Conservation (phyloP, 1,140 invertebrate genomes). For the Drosophila rufa region DNA sequence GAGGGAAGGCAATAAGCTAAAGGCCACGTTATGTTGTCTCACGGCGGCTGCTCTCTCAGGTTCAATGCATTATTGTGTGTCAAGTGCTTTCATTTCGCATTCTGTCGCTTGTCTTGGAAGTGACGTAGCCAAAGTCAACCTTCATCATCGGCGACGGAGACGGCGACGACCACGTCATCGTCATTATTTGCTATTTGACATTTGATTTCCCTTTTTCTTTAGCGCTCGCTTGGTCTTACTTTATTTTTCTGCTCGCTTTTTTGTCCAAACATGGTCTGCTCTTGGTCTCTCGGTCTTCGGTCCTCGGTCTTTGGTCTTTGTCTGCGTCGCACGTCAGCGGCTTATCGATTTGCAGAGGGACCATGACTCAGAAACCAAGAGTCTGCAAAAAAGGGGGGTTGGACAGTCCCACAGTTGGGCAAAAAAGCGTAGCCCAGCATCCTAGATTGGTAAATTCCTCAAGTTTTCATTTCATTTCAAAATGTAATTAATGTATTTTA, state of each 20-base stretch:
- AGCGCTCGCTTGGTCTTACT: constrained; percentile 7
- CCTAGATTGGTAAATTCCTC: constrained; percentile 22
- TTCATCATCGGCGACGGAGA: constrained; percentile 57
- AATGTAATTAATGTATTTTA: constrained; percentile 9
- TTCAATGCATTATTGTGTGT: constrained; percentile 77
- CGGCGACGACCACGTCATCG: constrained; percentile 61
- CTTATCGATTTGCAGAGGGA: constrained; percentile 72
- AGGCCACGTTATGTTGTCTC: constrained; percentile 68
- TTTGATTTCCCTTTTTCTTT: constrained; percentile 69
- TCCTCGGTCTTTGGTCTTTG: constrained; percentile 51
- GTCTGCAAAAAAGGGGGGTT: constrained; percentile 23
- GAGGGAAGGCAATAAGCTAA: constrained; percentile 62
- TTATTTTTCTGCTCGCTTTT: constrained; percentile 36
- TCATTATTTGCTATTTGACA: constrained; percentile 76
- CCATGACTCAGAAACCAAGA: constrained; percentile 71
- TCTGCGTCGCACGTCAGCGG: constrained; percentile 66
- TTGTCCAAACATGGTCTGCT: constrained; percentile 59
- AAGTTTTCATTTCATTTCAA: neutral
- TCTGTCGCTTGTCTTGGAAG: constrained; percentile 43
- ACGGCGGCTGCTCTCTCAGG: constrained; percentile 53
- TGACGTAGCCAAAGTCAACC: constrained; percentile 68
- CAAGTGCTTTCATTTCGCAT: constrained; percentile 68
- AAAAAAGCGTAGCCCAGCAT: constrained; percentile 15
- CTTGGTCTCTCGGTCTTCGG: constrained; percentile 45
- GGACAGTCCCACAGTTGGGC: constrained; percentile 11